Evolutionary conservation across 2,113 vertebrate genomes (phyloP), one percentile per base, ranked within the genome.

Genomic region (Odontesthes bonariensis): DNA sequence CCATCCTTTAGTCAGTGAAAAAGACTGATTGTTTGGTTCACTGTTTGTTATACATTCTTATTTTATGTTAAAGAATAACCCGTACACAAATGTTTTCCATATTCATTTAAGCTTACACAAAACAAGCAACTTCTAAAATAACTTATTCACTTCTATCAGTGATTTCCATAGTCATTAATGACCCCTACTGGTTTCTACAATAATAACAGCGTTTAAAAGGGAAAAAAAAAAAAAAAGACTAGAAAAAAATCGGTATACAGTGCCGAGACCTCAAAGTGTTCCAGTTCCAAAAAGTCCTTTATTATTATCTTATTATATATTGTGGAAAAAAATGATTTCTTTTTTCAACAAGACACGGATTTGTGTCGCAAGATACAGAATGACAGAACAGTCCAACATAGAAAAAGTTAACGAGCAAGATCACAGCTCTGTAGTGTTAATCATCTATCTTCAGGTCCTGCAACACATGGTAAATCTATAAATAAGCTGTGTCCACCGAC

Each of bases 251-350:
- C 12, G 1, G 12, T 8, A 22, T 40, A 38, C 10, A 22, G 17
- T 58, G 6, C 22, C 11, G 40, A 81, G 17, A 54, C 11, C 5
- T 32, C 2, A 64, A 6, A 51, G 2, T 54, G 14, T 60, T 80
- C 65, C 74, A 85, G 64, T 82, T 84, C 55, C 55, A 89, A 82
- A 83, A 58, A 80, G 46, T 80, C 51, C 73, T 91, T 91, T 89
- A 91, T 89, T 91, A 13, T 69, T 72, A 58, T 71, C 46, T 85
- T 56, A 68, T 61, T 79, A 80, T 78, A 88, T 72, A 90, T 22
- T 33, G 61, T 72, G 40, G 40, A 40, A 68, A 71, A 70, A 68
- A 33, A 33, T 9, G 35, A 38, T 38, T 5, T 3, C 60, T 13
- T 31, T 52, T n/a, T 54, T 58, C 47, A 59, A 32, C 57, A 63